Conservation (phyloP, 2,113 vertebrate species). For the Amazona guildingii region DNA sequence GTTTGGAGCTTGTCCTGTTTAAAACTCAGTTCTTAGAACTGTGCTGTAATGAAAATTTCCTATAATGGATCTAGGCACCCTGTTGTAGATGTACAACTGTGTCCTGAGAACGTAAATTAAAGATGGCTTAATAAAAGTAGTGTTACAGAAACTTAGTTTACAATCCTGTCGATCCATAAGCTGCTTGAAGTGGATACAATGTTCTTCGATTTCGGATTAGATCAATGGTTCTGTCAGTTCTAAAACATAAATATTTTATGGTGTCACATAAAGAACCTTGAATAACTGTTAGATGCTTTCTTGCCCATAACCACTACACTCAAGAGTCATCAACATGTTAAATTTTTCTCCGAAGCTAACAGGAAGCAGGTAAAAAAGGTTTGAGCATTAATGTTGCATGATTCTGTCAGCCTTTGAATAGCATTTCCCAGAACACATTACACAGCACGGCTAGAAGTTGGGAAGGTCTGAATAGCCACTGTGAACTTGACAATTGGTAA, state of each 20-base stretch:
- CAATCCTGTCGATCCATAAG: not conserved
- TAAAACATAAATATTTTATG: not conserved
- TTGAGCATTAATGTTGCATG: not conserved
- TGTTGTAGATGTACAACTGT: not conserved
- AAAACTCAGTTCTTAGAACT: not conserved
- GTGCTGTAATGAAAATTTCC: not conserved
- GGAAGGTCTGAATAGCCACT: not conserved
- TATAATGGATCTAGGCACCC: not conserved
- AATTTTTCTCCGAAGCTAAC: not conserved
- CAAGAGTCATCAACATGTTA: not conserved
- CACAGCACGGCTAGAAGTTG: not conserved
- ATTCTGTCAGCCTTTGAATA: not conserved
- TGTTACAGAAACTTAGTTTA: not conserved
- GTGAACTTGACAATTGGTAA: not conserved
- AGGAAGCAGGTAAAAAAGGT: not conserved
- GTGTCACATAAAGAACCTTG: not conserved
- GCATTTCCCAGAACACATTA: not conserved
- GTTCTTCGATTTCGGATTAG: not conserved
- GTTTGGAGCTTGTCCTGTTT: not conserved
- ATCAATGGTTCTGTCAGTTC: not conserved
- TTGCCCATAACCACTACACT: not conserved
- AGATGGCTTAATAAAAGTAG: not conserved
- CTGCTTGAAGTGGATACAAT: not conserved
- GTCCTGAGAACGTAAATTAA: not conserved
- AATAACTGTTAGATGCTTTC: not conserved